Evolutionary conservation across 1,140 invertebrate species (phyloP).

Genomic region (Cryptotermes secundus): DNA sequence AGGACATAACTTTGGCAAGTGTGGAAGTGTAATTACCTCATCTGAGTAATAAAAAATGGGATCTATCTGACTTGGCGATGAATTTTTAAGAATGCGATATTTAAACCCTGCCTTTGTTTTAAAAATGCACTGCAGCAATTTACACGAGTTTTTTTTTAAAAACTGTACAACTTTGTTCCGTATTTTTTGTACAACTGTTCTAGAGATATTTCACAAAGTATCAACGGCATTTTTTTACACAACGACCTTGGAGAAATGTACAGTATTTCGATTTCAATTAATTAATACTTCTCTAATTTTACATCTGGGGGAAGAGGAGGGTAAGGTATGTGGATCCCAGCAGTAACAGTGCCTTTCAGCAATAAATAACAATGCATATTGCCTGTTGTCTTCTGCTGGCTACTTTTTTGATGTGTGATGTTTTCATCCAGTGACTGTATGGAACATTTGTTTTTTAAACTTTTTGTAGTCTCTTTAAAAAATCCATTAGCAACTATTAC

Average conservation of each 20-base stretch:
- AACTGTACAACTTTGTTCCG: conserved; percentile 32
- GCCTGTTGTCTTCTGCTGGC: not conserved
- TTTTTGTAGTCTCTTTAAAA: conserved; percentile 31
- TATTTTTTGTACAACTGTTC: conserved; percentile 23
- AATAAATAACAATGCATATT: not conserved
- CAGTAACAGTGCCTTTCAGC: not conserved
- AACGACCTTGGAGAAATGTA: conserved; percentile 26
- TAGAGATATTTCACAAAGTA: conserved; percentile 22
- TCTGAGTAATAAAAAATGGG: not conserved
- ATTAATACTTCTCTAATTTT: conserved; percentile 5
- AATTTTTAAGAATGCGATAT: conserved; percentile 15
- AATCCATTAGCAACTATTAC: conserved; percentile 37
- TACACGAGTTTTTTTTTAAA: conserved; percentile 26
- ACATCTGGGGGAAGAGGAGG: not conserved
- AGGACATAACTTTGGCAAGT: conserved; percentile 2
- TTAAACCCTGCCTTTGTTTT: conserved; percentile 12
- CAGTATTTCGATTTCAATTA: conserved; percentile 9
- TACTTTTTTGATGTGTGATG: not conserved
- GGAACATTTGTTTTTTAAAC: conserved; percentile 27
- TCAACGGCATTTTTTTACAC: conserved; percentile 27
- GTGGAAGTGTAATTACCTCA: not conserved
- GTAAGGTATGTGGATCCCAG: not conserved
- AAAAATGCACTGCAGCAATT: conserved; percentile 19
- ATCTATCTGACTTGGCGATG: not conserved
- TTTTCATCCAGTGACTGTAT: conserved; percentile 10